A percentile compares a stretch with the other conserved stretches of the same genome.
Evolutionary conservation across 2,113 vertebrate species (phyloP).

Genomic region (Ceuthmochares aereus): DNA sequence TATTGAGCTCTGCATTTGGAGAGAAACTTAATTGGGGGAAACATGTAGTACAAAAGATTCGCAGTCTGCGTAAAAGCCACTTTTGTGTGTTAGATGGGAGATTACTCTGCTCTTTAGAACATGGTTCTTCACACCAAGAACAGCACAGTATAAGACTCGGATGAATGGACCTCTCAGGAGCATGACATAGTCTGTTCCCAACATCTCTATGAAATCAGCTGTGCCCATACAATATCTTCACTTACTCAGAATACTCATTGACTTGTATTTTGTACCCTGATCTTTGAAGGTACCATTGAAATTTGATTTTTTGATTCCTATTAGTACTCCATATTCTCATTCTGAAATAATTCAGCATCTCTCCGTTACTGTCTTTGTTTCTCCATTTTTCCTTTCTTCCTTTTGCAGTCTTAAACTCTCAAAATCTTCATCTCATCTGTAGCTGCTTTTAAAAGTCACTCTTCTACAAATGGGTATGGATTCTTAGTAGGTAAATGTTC

Average conservation of each 20-base stretch:
- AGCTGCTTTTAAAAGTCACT: background rate
- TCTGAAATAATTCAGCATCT: background rate
- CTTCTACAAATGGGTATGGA: background rate
- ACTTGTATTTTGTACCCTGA: background rate
- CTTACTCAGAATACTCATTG: background rate
- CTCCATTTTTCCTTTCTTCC: background rate
- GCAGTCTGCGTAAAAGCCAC: background rate
- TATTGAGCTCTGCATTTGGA: background rate
- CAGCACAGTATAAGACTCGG: background rate
- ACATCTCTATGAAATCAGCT: background rate
- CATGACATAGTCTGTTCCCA: background rate
- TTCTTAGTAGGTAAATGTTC: constrained; percentile 19
- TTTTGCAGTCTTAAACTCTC: background rate
- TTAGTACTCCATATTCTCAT: background rate
- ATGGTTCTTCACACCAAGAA: background rate
- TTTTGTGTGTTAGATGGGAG: constrained; percentile 16
- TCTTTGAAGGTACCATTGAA: background rate
- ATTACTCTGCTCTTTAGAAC: background rate
- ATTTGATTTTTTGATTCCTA: background rate
- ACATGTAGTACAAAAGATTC: background rate
- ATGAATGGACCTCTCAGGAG: background rate
- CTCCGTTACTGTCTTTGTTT: background rate
- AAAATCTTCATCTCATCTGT: background rate
- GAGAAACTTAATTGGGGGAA: constrained; percentile 14
- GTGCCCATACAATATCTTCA: background rate